phyloP scores from a whole-genome alignment of 2,797 vertebrate genomes.

The Trichosurus vulpecula region DNA sequence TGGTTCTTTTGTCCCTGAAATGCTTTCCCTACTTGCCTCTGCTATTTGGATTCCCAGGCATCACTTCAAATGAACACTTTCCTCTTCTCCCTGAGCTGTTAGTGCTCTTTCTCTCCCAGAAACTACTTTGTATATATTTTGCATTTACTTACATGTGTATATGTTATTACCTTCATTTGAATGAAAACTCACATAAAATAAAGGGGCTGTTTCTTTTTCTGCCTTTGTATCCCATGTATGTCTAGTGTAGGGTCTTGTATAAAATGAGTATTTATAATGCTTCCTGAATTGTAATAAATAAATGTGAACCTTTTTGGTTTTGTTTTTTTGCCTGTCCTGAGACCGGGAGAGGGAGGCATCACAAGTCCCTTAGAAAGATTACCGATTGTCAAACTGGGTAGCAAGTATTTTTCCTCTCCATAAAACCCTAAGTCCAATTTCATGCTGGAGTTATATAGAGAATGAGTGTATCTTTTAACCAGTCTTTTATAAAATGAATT shows the following conservation, averaged over 20 bases:
- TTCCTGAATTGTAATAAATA: not conserved
- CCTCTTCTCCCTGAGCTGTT: not conserved
- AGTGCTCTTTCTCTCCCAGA: not conserved
- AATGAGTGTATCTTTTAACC: not conserved
- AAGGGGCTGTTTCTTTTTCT: not conserved
- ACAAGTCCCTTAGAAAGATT: not conserved
- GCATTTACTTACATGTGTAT: not conserved
- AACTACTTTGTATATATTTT: not conserved
- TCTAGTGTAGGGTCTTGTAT: not conserved
- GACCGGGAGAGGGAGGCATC: not conserved
- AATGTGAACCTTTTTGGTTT: not conserved
- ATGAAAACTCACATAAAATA: not conserved
- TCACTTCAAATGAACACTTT: not conserved
- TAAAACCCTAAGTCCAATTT: not conserved
- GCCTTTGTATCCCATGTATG: not conserved
- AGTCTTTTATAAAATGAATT: not conserved
- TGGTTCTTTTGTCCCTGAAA: not conserved
- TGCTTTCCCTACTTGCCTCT: not conserved
- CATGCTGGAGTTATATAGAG: not conserved
- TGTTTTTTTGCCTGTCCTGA: not conserved
- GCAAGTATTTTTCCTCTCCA: not conserved
- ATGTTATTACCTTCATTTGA: not conserved
- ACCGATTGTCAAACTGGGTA: not conserved
- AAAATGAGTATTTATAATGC: not conserved
- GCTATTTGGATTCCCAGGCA: not conserved